Conservation (phyloP, 1,140 invertebrate species). For the Leptonema lineaticorne region DNA sequence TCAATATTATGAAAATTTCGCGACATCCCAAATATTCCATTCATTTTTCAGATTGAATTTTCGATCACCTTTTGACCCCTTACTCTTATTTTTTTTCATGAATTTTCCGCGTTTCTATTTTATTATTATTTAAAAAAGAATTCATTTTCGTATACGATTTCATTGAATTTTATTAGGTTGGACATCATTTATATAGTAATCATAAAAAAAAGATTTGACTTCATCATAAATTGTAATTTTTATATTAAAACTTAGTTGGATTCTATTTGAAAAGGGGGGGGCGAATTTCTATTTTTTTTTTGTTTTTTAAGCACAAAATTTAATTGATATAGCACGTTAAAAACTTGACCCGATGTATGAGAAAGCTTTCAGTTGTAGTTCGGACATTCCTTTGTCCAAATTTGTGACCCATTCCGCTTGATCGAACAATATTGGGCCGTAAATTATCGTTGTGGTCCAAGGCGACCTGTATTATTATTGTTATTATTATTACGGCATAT, state of each 20-base stretch:
- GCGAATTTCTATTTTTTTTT: too few relatives aligned
- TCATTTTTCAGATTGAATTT: conserved; percentile 2
- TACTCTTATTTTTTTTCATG: neutral
- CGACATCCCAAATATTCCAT: neutral
- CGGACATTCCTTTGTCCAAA: too few relatives aligned
- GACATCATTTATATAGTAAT: too few relatives aligned
- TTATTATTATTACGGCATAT: too few relatives aligned
- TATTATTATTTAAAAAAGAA: neutral
- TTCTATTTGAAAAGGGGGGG: too few relatives aligned
- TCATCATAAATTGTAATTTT: neutral
- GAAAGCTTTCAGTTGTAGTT: too few relatives aligned
- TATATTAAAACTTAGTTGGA: neutral
- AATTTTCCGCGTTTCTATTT: conserved; percentile 3
- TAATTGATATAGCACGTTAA: too few relatives aligned
- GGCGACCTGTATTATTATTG: conserved; percentile 4
- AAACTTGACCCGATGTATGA: too few relatives aligned
- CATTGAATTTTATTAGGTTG: too few relatives aligned
- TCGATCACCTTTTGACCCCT: conserved; percentile 10
- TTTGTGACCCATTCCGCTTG: neutral
- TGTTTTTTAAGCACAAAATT: too few relatives aligned
- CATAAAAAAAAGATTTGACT: neutral
- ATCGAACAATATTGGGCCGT: conserved; percentile 1
- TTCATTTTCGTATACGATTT: neutral
- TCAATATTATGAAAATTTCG: neutral
- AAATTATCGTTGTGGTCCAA: conserved; percentile 10